Percentiles rank a stretch among this genome's conserved stretches.
These are phyloP conservation scores for Steinernema scapterisci DNA, from an alignment of 2,888 invertebrate genomes.

Conservation along the genomic window DNA sequence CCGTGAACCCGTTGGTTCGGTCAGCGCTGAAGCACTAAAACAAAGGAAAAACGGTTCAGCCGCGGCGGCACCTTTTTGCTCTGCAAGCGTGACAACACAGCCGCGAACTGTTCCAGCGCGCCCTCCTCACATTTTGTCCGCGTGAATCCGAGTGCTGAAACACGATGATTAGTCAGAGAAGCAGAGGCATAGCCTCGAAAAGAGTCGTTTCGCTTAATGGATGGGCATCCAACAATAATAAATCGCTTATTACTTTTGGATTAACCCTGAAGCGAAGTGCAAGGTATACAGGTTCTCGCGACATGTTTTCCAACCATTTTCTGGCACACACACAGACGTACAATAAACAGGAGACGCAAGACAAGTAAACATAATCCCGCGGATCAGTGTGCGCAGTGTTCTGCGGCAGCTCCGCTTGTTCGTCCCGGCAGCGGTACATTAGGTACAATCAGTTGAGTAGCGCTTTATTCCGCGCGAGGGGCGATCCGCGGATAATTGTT, in stretches of 20 bases:
- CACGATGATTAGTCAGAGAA: too few relatives aligned
- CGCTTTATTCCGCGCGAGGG: slow-evolving; percentile 10
- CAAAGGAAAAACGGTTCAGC: too few relatives aligned
- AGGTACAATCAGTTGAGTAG: slow-evolving; percentile 4
- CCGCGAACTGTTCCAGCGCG: too few relatives aligned
- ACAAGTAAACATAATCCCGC: slow-evolving; percentile 26
- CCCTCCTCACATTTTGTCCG: too few relatives aligned
- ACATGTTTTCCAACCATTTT: neutral
- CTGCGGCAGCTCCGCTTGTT: neutral
- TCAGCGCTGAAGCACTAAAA: too few relatives aligned
- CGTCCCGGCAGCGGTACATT: neutral
- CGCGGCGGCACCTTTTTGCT: too few relatives aligned
- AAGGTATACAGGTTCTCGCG: neutral
- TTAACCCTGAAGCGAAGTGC: neutral
- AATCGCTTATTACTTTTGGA: slow-evolving; percentile 13
- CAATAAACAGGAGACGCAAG: neutral
- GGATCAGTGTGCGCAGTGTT: neutral
- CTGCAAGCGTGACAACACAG: too few relatives aligned
- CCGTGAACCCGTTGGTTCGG: too few relatives aligned
- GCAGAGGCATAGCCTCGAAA: too few relatives aligned
- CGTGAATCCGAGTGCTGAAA: too few relatives aligned
- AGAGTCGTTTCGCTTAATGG: too few relatives aligned
- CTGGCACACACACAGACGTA: neutral
- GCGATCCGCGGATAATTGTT: slow-evolving; percentile 25
- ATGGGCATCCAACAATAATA: too few relatives aligned